Base-by-base conservation (phyloP, 2,888 invertebrate genomes). In the Odontomyia ornata region DNA sequence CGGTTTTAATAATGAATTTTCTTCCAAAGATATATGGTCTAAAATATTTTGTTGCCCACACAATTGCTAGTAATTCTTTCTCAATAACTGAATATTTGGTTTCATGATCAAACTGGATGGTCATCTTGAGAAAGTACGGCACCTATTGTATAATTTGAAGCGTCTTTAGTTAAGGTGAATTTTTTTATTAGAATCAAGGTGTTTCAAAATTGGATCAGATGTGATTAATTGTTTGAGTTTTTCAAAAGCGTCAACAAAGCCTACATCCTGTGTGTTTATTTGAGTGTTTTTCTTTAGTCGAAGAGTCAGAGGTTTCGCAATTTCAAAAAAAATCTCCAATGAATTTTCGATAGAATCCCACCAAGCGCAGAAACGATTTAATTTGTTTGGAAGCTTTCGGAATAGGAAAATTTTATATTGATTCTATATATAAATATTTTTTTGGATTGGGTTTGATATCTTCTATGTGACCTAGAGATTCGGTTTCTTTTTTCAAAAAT, bases 61-160 rank as follows among this genome's bases (percentile, higher is more conserved):
- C 25, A n/a, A 60, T 60, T 9, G 57, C 4, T 4, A 25, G 23
- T 23, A 60, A 25, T 23, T 60, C 57, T 23, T 60, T 60, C 13
- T 60, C 57, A 3, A 60, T 60, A 5, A 23, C 23, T 5, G 57
- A 60, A 13, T 60, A 60, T 23, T 13, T 2, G 4, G 2, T 60
- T 25, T 60, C 57, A 60, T 60, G 57, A 1, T 60, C 57, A 25
- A n/a, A n/a, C n/a, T n/a, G n/a, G n/a, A n/a, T n/a, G n/a, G 18
- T 13, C n/a, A 52, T 52, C 52, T 18, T 52, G 7, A n/a, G 52
- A 52, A 15, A 30, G 71, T 1, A 1, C 25, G 9, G 71, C 71
- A n/a, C 47, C 71, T 0, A 7, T 5, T 13, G 47, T 52, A 27
- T 4, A 71, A 27, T 71, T 71, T 0, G 71, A 71, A 52, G 71